Conservation (phyloP, 2,113 vertebrate genomes). For the Notiomystis cincta region DNA sequence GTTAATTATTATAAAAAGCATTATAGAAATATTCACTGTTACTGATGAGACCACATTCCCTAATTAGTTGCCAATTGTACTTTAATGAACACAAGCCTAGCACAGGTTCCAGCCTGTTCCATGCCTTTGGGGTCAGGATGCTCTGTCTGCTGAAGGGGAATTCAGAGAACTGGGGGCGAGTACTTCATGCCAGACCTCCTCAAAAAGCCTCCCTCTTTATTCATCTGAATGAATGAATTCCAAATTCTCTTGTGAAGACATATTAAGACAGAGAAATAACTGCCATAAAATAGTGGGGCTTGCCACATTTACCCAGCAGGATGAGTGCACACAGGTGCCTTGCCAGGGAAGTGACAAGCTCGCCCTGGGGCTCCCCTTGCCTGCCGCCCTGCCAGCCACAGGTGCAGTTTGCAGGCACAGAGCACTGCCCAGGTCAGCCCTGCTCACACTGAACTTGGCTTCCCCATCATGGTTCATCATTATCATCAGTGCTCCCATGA, state of each 20-base stretch:
- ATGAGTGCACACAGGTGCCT: not conserved
- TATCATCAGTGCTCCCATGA: too few relatives aligned
- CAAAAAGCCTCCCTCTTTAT: not conserved
- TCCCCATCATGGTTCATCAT: not conserved
- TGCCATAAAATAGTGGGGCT: not conserved
- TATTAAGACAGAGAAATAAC: not conserved
- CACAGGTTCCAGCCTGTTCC: not conserved
- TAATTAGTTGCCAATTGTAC: not conserved
- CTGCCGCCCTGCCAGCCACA: rapidly evolving
- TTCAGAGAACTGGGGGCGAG: not conserved
- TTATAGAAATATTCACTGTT: not conserved
- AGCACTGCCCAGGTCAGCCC: rapidly evolving
- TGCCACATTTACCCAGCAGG: not conserved
- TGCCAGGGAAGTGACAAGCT: not conserved
- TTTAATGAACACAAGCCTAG: not conserved
- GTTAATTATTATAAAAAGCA: not conserved
- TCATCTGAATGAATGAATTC: not conserved
- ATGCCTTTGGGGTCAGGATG: not conserved
- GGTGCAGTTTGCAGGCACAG: rapidly evolving
- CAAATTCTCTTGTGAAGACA: not conserved
- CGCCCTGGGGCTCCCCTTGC: not conserved
- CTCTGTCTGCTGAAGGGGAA: not conserved
- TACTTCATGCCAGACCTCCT: not conserved
- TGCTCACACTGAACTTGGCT: not conserved
- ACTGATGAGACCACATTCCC: not conserved